phyloP scores from a whole-genome alignment of 2,888 invertebrate species.

The Nomada ruficornis region DNA sequence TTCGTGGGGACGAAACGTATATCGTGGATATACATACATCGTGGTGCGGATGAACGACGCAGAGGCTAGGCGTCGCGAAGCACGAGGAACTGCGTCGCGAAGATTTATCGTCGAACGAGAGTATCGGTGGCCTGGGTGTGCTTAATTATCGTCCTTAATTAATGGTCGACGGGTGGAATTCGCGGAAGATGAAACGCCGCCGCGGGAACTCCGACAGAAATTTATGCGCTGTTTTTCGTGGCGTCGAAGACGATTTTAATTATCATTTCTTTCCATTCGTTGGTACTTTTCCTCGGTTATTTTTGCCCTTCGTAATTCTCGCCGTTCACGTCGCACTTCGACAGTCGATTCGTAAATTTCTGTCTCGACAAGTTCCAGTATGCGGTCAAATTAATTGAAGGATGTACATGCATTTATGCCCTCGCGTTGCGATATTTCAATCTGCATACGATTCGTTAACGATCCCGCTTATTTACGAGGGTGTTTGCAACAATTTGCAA shows the following conservation, averaged over 20 bases:
- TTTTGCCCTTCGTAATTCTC: neutral
- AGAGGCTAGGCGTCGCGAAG: neutral
- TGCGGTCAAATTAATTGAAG: conserved; percentile 1
- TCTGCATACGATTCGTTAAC: conserved; percentile 6
- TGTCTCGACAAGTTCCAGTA: neutral
- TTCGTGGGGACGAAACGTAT: neutral
- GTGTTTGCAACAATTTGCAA: conserved; percentile 13
- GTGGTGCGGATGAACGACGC: conserved; percentile 38
- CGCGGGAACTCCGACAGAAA: neutral
- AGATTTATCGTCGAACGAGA: conserved; percentile 57
- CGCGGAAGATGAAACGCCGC: conserved; percentile 18
- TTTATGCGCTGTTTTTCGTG: conserved; percentile 17
- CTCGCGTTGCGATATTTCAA: neutral
- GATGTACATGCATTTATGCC: neutral
- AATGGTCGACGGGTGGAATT: conserved; percentile 51
- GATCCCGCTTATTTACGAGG: neutral
- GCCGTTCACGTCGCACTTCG: neutral
- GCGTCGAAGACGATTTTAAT: neutral
- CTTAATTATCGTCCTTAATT: conserved; percentile 61
- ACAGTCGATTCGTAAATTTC: neutral
- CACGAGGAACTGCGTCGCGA: conserved; percentile 15
- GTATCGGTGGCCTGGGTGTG: conserved; percentile 15
- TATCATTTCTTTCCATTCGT: neutral
- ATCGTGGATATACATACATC: neutral
- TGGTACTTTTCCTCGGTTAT: neutral